A percentile compares a stretch with the other conserved stretches of the same genome.
Conservation (phyloP, 37 sponge, comb jelly and placozoan species). For the Oscarella lobularis region DNA sequence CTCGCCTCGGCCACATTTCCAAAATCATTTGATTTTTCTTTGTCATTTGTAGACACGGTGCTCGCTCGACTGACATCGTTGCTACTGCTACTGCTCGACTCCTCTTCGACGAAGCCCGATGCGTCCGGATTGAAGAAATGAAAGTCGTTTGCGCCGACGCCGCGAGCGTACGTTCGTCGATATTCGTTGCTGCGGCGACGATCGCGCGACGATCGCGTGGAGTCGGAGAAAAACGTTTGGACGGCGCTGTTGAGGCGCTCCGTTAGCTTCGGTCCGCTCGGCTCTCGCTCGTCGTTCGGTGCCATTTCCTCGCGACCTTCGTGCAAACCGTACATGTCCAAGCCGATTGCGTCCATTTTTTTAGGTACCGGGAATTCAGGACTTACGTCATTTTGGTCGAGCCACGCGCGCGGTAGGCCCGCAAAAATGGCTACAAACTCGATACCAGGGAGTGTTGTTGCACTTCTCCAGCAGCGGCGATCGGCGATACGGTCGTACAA, state of each 20-base stretch:
- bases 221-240: neutral
- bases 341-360: neutral
- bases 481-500: neutral
- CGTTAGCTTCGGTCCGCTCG: neutral
- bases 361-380: no score
- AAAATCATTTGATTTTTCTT: neutral
- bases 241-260: neutral
- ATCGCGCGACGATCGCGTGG: neutral
- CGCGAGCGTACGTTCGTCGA: neutral
- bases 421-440: no score
- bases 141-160: neutral
- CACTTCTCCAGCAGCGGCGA: neutral
- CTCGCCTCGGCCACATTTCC: neutral
- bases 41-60: neutral
- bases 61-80: no score
- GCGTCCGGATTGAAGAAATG: neutral
- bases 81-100: neutral
- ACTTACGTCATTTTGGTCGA: no score
- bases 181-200: no score
- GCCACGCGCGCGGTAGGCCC: no score
- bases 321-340: neutral
- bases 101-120: neutral
- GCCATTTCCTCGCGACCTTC: neutral
- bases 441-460: neutral
- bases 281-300: neutral